These are phyloP conservation scores for Coptotermes formosanus DNA, from an alignment of 1,140 invertebrate species.

Conservation along the genomic window DNA sequence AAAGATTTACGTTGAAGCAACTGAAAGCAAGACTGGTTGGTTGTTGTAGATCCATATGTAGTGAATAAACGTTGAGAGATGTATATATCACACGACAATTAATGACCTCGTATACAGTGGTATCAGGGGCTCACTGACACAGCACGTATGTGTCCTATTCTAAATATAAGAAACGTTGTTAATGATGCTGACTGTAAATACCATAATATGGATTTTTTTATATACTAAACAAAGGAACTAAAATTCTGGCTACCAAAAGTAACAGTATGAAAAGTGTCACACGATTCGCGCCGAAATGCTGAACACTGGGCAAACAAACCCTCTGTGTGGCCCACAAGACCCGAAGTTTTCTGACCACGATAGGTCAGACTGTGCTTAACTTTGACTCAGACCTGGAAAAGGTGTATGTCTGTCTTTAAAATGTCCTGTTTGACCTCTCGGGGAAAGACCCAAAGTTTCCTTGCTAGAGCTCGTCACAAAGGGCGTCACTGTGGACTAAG, in stretches of 20 bases:
- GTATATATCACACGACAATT: background rate
- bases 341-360: background rate
- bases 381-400: no score
- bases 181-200: constrained; percentile 6
- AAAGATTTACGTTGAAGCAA: background rate
- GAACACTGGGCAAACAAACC: background rate
- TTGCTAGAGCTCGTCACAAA: no score
- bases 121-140: background rate
- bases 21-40: background rate
- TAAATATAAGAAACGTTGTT: background rate
- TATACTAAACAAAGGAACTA: background rate
- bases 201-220: background rate
- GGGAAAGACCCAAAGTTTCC: no score
- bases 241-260: background rate
- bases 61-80: background rate
- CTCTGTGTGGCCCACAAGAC: background rate
- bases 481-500: no score
- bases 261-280: background rate
- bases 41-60: background rate
- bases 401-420: no score
- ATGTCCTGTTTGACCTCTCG: no score
- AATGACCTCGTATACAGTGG: background rate
- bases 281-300: background rate
- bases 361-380: no score
- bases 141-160: background rate